Conservation (phyloP, 1,140 invertebrate species). For the Danaus plexippus region DNA sequence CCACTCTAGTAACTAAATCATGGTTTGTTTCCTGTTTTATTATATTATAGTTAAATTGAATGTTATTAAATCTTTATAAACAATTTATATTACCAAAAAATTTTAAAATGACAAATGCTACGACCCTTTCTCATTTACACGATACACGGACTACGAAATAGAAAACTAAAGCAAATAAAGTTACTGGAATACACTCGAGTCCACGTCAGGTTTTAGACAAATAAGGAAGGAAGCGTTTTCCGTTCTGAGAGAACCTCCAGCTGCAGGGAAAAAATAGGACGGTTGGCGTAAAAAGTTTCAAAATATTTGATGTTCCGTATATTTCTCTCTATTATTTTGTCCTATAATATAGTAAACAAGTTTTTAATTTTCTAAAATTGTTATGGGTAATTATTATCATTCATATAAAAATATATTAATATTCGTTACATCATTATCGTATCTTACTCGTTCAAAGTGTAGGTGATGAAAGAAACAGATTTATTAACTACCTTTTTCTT, state of each 20-base stretch:
- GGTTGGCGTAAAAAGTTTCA: constrained; percentile 1
- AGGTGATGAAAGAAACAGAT: too few relatives aligned
- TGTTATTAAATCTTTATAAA: too few relatives aligned
- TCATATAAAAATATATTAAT: too few relatives aligned
- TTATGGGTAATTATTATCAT: too few relatives aligned
- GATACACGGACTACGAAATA: constrained; percentile 44
- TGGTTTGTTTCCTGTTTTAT: too few relatives aligned
- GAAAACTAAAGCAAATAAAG: constrained; percentile 54
- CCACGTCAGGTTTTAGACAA: constrained; percentile 58
- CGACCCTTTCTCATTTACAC: constrained; percentile 51
- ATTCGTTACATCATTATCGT: too few relatives aligned
- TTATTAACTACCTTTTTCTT: too few relatives aligned
- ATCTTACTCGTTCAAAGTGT: too few relatives aligned
- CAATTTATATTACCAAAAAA: too few relatives aligned
- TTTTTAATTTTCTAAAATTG: too few relatives aligned
- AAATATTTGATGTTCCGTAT: constrained; percentile 7
- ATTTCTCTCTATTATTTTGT: neutral
- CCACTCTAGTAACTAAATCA: too few relatives aligned
- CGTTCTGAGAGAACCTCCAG: constrained; percentile 23
- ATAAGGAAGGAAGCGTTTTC: constrained; percentile 53
- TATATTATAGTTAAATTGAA: too few relatives aligned
- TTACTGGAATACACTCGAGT: constrained; percentile 40
- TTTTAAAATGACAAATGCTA: constrained; percentile 26
- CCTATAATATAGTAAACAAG: neutral
- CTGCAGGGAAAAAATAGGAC: constrained; percentile 7